phyloP scores from a whole-genome alignment of 2,113 vertebrate genomes.

The Amphiprion ocellaris region DNA sequence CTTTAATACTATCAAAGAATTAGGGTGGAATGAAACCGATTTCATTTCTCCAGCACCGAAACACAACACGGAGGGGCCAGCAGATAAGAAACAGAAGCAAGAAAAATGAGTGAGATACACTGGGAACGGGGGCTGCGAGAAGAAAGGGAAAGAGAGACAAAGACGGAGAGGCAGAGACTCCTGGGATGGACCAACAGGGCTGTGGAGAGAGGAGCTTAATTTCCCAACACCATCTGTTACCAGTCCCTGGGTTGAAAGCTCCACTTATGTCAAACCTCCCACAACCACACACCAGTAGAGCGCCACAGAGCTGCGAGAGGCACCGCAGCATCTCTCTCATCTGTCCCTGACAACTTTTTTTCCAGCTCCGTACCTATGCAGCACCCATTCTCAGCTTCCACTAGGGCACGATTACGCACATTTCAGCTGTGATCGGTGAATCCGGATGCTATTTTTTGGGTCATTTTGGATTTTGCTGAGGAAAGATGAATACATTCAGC shows the following conservation, averaged over 20 bases:
- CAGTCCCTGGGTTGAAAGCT: constrained; percentile 86
- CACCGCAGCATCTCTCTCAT: constrained; percentile 41
- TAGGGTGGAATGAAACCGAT: constrained; percentile 3
- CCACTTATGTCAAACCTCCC: constrained; percentile 88
- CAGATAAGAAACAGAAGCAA: constrained; percentile 36
- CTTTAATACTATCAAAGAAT: constrained; percentile 27
- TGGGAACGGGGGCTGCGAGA: constrained; percentile 27
- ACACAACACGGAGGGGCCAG: constrained; percentile 10
- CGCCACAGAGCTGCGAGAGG: constrained; percentile 47
- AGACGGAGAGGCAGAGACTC: constrained; percentile 68
- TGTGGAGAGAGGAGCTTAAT: constrained; percentile 89
- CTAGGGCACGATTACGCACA: constrained; percentile 12
- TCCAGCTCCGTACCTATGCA: constrained; percentile 21
- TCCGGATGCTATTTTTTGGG: constrained; percentile 47
- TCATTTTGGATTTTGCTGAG: constrained; percentile 28
- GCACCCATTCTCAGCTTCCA: constrained; percentile 26
- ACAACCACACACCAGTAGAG: constrained; percentile 74
- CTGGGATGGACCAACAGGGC: constrained; percentile 81
- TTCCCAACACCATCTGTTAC: constrained; percentile 94
- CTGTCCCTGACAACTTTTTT: constrained; percentile 41
- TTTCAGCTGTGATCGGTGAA: constrained; percentile 43
- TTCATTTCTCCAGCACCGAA: constrained; percentile 17
- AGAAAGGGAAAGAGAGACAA: constrained; percentile 54
- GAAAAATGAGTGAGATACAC: constrained; percentile 34
- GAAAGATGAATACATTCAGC: constrained; percentile 12